phyloP scores from a whole-genome alignment of 2,113 vertebrate species.

The Gnathonemus echidnorhynchus region DNA sequence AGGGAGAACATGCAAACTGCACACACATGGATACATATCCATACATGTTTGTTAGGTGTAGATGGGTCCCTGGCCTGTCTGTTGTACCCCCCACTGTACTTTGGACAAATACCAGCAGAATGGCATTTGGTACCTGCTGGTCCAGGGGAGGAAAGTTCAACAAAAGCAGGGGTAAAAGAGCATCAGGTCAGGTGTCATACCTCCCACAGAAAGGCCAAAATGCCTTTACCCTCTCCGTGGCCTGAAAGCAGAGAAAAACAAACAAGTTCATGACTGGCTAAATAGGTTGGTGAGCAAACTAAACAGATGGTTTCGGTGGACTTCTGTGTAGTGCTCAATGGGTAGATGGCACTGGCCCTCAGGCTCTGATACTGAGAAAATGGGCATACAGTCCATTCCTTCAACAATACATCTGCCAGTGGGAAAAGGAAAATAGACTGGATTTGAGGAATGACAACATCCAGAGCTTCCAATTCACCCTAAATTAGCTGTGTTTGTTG shows the following conservation, averaged over 20 bases:
- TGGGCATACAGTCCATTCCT: not conserved
- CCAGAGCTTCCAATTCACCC: constrained; percentile 23
- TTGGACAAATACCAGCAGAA: not conserved
- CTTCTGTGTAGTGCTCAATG: not conserved
- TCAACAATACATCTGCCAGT: not conserved
- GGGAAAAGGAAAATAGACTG: constrained; percentile 44
- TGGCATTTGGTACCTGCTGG: not conserved
- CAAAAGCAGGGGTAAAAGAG: constrained; percentile 22
- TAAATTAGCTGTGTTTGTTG: not conserved
- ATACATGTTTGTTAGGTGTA: not conserved
- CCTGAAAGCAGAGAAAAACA: constrained; percentile 18
- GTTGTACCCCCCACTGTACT: not conserved
- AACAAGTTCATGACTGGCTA: constrained; percentile 2
- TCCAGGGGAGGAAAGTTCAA: not conserved
- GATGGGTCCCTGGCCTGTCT: not conserved
- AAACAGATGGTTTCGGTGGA: constrained; percentile 11
- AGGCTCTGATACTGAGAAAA: not conserved
- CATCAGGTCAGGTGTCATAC: constrained; percentile 35
- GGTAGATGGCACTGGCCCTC: not conserved
- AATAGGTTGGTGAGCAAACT: constrained; percentile 10
- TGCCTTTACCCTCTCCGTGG: constrained; percentile 25
- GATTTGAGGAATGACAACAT: constrained; percentile 29
- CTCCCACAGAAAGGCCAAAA: constrained; percentile 29
- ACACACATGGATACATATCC: not conserved
- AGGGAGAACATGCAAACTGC: too few species aligned